Percentiles rank a stretch among this genome's conserved stretches.
Conservation (phyloP, 1,140 invertebrate genomes). For the Drosophila kurseongensis region DNA sequence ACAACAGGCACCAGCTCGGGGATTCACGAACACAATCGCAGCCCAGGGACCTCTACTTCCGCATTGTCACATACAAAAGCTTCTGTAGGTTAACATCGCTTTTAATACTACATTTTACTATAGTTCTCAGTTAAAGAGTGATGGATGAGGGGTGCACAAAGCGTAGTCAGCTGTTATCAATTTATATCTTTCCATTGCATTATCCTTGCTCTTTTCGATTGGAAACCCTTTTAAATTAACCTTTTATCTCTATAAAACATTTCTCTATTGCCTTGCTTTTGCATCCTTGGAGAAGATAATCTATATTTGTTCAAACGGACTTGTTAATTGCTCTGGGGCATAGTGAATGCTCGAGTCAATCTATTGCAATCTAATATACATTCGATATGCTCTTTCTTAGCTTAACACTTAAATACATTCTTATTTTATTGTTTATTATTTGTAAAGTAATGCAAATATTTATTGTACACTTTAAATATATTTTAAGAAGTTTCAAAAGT, state of each 20-base stretch:
- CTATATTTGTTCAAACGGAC: slow-evolving; percentile 1
- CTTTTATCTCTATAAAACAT: neutral
- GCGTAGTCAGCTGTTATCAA: slow-evolving; percentile 6
- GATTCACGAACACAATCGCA: slow-evolving; percentile 1
- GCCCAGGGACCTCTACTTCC: slow-evolving; percentile 37
- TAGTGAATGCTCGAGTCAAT: neutral
- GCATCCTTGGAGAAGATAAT: neutral
- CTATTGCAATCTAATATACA: no score
- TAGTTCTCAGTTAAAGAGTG: slow-evolving; percentile 4
- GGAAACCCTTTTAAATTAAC: neutral
- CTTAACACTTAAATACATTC: no score
- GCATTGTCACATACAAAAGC: slow-evolving; percentile 5
- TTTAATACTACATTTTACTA: slow-evolving; percentile 1
- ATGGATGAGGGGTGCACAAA: slow-evolving; percentile 12
- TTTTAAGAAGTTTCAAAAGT: no score
- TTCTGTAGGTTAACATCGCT: slow-evolving; percentile 5
- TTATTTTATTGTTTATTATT: no score
- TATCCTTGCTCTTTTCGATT: neutral
- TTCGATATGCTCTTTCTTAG: no score
- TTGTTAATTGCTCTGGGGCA: slow-evolving; percentile 15
- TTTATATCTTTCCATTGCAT: slow-evolving; percentile 13
- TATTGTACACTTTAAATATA: no score
- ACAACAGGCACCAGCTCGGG: slow-evolving; percentile 39
- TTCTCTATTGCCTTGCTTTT: neutral
- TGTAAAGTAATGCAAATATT: no score